Percentiles rank a stretch among this genome's conserved stretches.
These are phyloP conservation scores for Pedetes capensis DNA, from an alignment of 2,113 vertebrate genomes.

Conservation along the genomic window DNA sequence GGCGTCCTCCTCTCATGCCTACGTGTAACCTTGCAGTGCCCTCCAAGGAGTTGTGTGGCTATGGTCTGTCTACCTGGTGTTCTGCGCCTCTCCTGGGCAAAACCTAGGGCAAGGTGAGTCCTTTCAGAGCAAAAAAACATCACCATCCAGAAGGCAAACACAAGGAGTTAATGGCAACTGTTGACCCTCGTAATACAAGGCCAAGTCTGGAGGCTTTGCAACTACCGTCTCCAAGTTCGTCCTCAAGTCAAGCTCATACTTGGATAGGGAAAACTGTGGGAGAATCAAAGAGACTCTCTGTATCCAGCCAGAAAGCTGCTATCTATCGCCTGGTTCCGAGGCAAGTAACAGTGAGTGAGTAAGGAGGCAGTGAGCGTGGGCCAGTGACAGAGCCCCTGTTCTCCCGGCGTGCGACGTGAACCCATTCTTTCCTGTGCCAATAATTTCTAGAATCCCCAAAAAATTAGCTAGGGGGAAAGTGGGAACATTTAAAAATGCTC, in stretches of 20 bases:
- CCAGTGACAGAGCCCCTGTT: rapidly evolving
- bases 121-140: neutral
- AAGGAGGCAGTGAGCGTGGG: no score
- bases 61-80: no score
- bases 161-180: neutral
- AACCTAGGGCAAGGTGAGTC: no score
- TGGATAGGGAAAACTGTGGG: neutral
- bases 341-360: rapidly evolving
- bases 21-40: neutral
- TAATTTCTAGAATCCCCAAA: neutral
- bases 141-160: neutral
- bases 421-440: rapidly evolving
- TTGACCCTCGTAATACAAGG: neutral
- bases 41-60: neutral
- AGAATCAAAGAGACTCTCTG: no score
- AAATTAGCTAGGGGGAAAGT: neutral
- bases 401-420: rapidly evolving
- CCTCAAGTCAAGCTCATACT: neutral
- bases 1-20: neutral
- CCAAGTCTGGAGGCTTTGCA: neutral
- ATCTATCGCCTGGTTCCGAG: rapidly evolving
- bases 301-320: neutral
- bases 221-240: rapidly evolving
- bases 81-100: neutral
- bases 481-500: neutral